A percentile compares a stretch with the other conserved stretches of the same genome.
These are phyloP conservation scores for Enteromius fasciolatus DNA, from an alignment of 2,797 vertebrate species.

Conservation along the genomic window DNA sequence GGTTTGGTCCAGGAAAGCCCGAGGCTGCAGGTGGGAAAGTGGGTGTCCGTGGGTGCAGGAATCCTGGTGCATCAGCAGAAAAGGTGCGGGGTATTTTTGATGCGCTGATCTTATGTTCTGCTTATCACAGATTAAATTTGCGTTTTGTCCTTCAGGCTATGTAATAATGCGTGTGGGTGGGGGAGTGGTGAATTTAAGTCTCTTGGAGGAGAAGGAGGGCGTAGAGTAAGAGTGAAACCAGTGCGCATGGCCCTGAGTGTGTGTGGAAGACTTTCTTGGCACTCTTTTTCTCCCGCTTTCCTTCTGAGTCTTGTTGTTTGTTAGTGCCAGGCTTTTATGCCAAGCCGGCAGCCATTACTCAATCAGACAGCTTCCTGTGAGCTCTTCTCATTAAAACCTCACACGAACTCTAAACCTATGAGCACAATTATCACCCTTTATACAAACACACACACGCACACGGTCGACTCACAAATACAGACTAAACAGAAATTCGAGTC, in stretches of 20 bases:
- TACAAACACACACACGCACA: slow-evolving; percentile 43
- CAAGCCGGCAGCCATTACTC: slow-evolving; percentile 70
- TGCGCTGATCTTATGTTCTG: slow-evolving; percentile 76
- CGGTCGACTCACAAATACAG: not conserved
- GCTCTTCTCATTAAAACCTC: slow-evolving; percentile 74
- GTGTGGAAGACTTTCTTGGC: slow-evolving; percentile 52
- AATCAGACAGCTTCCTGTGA: slow-evolving; percentile 74
- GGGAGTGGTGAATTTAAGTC: slow-evolving; percentile 36
- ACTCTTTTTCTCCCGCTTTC: slow-evolving; percentile 59
- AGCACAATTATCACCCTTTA: slow-evolving; percentile 68
- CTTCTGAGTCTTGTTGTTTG: slow-evolving; percentile 68
- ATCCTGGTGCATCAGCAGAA: slow-evolving; percentile 72
- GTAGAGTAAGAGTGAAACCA: slow-evolving; percentile 51
- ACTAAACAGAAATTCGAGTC: not conserved
- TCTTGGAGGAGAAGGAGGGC: slow-evolving; percentile 46
- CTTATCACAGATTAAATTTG: slow-evolving; percentile 80
- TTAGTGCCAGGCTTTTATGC: slow-evolving; percentile 66
- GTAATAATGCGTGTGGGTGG: slow-evolving; percentile 62
- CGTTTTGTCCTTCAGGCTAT: slow-evolving; percentile 78
- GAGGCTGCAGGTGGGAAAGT: slow-evolving; percentile 46
- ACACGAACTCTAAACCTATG: slow-evolving; percentile 57
- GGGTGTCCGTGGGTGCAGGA: slow-evolving; percentile 68
- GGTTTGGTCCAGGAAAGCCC: slow-evolving; percentile 29
- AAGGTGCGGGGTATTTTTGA: slow-evolving; percentile 66
- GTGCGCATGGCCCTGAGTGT: slow-evolving; percentile 31